Percentiles rank a stretch among this genome's conserved stretches.
Conservation (phyloP, 2,888 invertebrate genomes). For the Germaria angustata region DNA sequence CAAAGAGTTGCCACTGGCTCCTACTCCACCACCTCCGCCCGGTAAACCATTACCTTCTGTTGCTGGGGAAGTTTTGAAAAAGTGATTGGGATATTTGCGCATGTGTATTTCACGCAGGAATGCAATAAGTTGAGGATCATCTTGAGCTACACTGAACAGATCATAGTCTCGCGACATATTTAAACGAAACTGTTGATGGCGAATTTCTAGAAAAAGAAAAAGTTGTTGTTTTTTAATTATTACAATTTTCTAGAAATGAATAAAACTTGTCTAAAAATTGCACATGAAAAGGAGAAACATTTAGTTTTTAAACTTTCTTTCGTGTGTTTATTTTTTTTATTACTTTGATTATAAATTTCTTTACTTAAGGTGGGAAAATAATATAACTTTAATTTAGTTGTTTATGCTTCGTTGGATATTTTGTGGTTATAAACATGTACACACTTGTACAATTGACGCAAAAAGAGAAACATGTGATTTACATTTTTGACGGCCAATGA, state of each 20-base stretch:
- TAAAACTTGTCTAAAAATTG: neutral
- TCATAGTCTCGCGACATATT: conserved; percentile 91
- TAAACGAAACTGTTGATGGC: conserved; percentile 88
- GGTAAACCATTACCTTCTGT: conserved; percentile 11
- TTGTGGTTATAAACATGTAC: conserved; percentile 27
- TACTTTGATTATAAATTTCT: conserved; percentile 4
- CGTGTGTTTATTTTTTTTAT: conserved; percentile 3
- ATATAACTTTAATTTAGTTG: conserved; percentile 43
- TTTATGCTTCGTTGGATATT: conserved; percentile 55
- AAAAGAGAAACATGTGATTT: conserved; percentile 34
- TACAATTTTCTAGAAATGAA: neutral
- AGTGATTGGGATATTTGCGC: conserved; percentile 79
- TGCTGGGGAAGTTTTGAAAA: conserved; percentile 70
- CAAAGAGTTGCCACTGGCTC: neutral
- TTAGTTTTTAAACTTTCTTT: conserved; percentile 48
- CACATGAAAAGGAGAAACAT: neutral
- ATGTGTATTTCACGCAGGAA: conserved; percentile 88
- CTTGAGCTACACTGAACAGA: conserved; percentile 86
- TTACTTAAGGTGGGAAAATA: conserved; percentile 40
- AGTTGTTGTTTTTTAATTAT: no score
- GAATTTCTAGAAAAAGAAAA: conserved; percentile 81
- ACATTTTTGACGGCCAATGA: conserved; percentile 8
- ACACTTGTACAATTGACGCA: conserved; percentile 33
- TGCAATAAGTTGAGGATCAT: conserved; percentile 86
- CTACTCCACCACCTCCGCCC: neutral